Evolutionary conservation across 2,113 vertebrate species (phyloP), one percentile per base, ranked within the genome.

Genomic region (Brachyhypopomus gauderio): DNA sequence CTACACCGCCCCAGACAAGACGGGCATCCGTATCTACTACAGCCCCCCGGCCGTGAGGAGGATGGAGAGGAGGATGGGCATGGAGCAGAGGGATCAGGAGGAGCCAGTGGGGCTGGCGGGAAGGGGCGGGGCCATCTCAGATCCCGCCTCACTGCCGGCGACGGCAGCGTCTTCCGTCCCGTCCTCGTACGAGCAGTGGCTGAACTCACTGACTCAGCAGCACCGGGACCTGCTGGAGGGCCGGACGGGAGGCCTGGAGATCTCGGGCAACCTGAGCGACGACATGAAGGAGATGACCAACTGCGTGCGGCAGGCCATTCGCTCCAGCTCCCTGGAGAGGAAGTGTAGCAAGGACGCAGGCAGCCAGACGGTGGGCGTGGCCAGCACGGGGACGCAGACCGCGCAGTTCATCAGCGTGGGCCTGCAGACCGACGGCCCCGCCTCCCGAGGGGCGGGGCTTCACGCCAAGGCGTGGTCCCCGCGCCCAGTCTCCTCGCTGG

Each of bases 261-360:
- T 99, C 79, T 96, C 96, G 0, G 96, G 96, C 83, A 99, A 99
- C 88, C 93, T 99, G 88, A 99, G 97, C 0, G 98, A 99, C 0
- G 98, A 99, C 90, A 99, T 99, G 98, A 99, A 99, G 90, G 98
- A 99, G 92, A 98, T 98, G 93, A 98, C 97, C 86, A 99, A 98
- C 89, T 98, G 96, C 0, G 96, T 98, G 79, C 94, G 98, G 64
- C 97, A 99, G 84, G 97, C 97, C 85, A 98, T 99, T 84, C 96
- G 97, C 83, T 98, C 97, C 0, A 95, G 96, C 84, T 99, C 98
- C 0, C 90, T 98, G 72, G 98, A 99, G 91, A 96, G 97, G 86
- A 98, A 97, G 75, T 94, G 95, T 82, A 95, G 93, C 86, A 98
- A 96, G 83, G 97, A 95, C 70, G 80, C 93, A 0, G 96, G 95